Base-by-base conservation (phyloP, 1,140 invertebrate genomes). In the Leptinotarsa texana region DNA sequence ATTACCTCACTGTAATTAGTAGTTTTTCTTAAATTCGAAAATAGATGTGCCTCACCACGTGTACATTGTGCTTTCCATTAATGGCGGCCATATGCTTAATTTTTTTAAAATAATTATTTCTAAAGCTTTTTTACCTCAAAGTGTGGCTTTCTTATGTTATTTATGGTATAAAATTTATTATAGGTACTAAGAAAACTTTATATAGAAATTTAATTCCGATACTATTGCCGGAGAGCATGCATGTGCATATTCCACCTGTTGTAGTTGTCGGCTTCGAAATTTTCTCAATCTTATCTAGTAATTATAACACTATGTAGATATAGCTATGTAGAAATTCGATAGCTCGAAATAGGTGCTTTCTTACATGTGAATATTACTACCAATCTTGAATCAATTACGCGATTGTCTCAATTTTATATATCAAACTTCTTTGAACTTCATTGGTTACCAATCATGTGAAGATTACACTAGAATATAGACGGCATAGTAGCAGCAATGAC, bases 31-130 rank as follows among this genome's bases (percentile, higher is more conserved):
- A 49, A 76, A 76, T 80, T 80, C 74, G 15, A 27, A 18, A 27
- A 24, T 70, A 78, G 77, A 79, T 77, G 69, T 48, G 74, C 17
- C 42, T 63, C 63, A 84, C 82, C 84, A 85, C 84, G 84, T 85
- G 84, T 85, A 80, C 75, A 79, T 47, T 71, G 63, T 69, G 72
- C 73, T 75, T 73, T 70, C 49, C 67, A 63, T 77, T 79, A 82
- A 83, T 83, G 79, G 82, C 82, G 77, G 83, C 84, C 84, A 85
- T 85, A 85, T 84, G 83, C 79, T 80, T 66, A 78, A 80, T 69
- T 76, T 27, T 69, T 66, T 65, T 71, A 76, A 57, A 66, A 42
- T 51, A n/a, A 22, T 49, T 24, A 13, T 69, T 21, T 72, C n/a
- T 27, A 33, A 21, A 24, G 15, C 5, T 73, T 4, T 13, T 5